A percentile compares a stretch with the other conserved stretches of the same genome.
Evolutionary conservation across 2,113 vertebrate species (phyloP).

Genomic region (Plectropomus leopardus): DNA sequence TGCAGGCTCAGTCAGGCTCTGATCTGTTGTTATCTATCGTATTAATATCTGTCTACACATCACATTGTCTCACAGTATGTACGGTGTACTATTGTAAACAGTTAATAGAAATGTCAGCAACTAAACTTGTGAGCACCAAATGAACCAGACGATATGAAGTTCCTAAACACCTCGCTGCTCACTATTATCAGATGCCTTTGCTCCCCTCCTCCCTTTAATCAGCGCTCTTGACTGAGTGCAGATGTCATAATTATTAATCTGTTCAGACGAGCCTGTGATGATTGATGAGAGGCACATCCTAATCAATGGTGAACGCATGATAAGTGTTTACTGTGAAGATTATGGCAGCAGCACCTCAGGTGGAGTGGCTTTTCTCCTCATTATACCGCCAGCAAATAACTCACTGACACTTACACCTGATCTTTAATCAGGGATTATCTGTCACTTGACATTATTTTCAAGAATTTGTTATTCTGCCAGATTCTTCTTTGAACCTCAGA

Average conservation of each 20-base stretch:
- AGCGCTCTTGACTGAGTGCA: conserved; percentile 81
- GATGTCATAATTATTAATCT: conserved; percentile 85
- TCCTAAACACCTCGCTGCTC: conserved; percentile 62
- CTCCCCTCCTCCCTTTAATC: conserved; percentile 76
- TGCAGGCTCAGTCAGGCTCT: background rate
- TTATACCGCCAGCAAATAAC: conserved; percentile 79
- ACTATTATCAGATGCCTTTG: conserved; percentile 54
- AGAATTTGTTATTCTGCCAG: conserved; percentile 59
- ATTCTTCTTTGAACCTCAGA: conserved; percentile 29
- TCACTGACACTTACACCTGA: conserved; percentile 71
- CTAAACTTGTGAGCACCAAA: conserved; percentile 59
- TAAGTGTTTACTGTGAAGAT: conserved; percentile 86
- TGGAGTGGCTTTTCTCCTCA: conserved; percentile 82
- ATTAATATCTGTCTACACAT: background rate
- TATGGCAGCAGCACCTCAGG: conserved; percentile 74
- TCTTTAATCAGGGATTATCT: conserved; percentile 82
- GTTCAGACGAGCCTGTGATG: conserved; percentile 80
- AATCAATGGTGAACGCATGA: conserved; percentile 85
- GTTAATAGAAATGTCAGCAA: conserved; percentile 56
- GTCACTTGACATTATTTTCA: conserved; percentile 78
- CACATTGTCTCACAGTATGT: background rate
- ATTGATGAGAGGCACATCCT: conserved; percentile 85
- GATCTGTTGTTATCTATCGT: background rate
- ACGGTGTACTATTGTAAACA: background rate
- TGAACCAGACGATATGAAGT: conserved; percentile 53